These are phyloP conservation scores for Physocephala rufipes DNA, from an alignment of 2,888 invertebrate genomes.

Conservation along the genomic window DNA sequence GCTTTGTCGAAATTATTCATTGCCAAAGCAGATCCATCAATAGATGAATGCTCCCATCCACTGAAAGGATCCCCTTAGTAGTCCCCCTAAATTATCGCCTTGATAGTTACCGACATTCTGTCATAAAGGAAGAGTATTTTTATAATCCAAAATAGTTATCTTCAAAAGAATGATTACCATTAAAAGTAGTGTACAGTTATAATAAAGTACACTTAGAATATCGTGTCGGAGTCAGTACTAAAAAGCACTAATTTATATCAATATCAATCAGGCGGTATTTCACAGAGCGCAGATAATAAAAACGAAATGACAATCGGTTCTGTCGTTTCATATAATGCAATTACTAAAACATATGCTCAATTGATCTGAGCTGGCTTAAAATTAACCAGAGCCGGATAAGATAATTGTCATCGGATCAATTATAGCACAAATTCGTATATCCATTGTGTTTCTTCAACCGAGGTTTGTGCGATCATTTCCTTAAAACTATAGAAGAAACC, in stretches of 20 bases:
- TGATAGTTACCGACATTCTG: no score
- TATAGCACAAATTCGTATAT: background rate
- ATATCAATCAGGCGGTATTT: background rate
- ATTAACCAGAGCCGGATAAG: constrained; percentile 18
- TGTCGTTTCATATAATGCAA: background rate
- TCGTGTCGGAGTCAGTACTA: background rate
- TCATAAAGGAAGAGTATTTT: no score
- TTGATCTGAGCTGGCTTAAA: constrained; percentile 25
- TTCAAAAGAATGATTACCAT: no score
- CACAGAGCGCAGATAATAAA: no score
- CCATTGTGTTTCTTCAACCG: background rate
- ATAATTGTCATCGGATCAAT: background rate
- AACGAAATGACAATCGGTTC: constrained; percentile 1
- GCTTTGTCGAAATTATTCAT: no score
- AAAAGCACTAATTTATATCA: background rate
- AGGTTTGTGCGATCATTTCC: background rate
- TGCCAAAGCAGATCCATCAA: no score
- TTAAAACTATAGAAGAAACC: background rate
- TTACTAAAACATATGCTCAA: constrained; percentile 14
- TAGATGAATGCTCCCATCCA: no score
- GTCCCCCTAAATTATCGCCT: no score
- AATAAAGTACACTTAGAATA: background rate
- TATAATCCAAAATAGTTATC: no score
- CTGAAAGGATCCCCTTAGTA: no score
- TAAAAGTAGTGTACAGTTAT: no score